These are phyloP conservation scores for human (Homo sapiens) DNA, from an alignment of 2,113 vertebrate genomes.

Conservation along the genomic window GRCh38 chr7:5547501-5548000, in stretches of 20 bases:
- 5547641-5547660: too few relatives aligned
- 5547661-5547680: not conserved
- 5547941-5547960: not conserved
- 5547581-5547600: too few relatives aligned
- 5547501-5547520: too few relatives aligned
- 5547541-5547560: too few relatives aligned
- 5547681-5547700: not conserved
- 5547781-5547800: conserved; percentile 2
- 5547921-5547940: not conserved
- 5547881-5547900: not conserved
- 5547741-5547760: not conserved
- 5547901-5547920: not conserved
- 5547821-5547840: not conserved
- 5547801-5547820: not conserved
- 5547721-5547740: not conserved
- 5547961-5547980: not conserved
- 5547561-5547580: too few relatives aligned
- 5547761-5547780: not conserved
- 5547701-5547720: not conserved
- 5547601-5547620: too few relatives aligned
- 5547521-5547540: too few relatives aligned
- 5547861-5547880: not conserved
- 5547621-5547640: too few relatives aligned
- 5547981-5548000: not conserved
- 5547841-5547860: not conserved